Evolutionary conservation across 2,797 vertebrate species (phyloP), one percentile per base, ranked within the genome.

Genomic region (Graptemys geographica): DNA sequence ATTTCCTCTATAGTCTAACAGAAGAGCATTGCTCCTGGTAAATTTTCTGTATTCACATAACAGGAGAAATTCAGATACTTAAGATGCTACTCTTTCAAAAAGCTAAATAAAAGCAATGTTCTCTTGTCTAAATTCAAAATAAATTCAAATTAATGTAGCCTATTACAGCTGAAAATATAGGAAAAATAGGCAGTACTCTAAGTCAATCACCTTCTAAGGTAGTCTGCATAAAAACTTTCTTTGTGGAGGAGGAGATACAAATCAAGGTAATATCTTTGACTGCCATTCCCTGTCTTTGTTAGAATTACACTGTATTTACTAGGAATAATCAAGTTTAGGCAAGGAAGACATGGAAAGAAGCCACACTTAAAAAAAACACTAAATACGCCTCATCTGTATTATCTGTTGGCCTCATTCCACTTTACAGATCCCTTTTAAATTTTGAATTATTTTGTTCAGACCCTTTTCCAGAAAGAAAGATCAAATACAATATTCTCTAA

Each of bases 1-100:
- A 93, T 96, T 96, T 97, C 95, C 96, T 97, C 92, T 95, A 96
- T 1, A 79, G 86, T 90, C 93, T 95, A 96, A 94, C 94, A 96
- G 69, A 97, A 96, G 91, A 97, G 96, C 87, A 95, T 93, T 96
- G 95, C 83, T 95, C 90, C 88, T 85, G 94, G 83, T 11, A 89
- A 97, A 95, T n/a, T 76, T 0, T 65, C 2, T 84, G 5, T 83
- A 79, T 88, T 69, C 84, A 44, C 19, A 86, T 18, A 84, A 90
- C 49, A 57, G 80, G 56, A 31, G 90, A 85, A 84, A 92, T 62
- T 56, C 28, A 41, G 55, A 74, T 51, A 31, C 11, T 87, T 25
- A n/a, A 95, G 49, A 80, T 25, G 83, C 16, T 19, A 33, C 4
- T 83, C 85, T 49, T 79, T 81, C 9, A 76, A 76, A 53, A 65